Evolutionary conservation across 2,888 invertebrate genomes (phyloP), one percentile per base, ranked within the genome.

Genomic region (Platerodrilus igneus): DNA sequence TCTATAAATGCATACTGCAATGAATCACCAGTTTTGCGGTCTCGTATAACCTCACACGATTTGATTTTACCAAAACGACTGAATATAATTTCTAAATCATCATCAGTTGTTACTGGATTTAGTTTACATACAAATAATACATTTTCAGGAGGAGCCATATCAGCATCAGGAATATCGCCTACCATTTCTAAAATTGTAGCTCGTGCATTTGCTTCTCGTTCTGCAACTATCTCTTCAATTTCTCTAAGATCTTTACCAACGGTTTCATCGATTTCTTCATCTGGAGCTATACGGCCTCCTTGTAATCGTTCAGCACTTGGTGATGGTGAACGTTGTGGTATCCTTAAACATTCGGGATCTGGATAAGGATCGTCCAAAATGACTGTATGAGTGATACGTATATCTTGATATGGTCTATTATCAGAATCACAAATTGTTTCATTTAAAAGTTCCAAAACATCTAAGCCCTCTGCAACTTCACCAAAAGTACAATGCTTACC

Each of bases 1-100:
- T 99, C 99, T 40, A 99, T 89, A 65, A 99, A 99, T 0, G 97
- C 97, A 69, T 99, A 99, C 62, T 99, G 99, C 37, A 99, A 71
- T 0, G 97, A 99, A 64, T 96, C 94, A 1, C 86, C 87, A 2
- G 86, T 83, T 60, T 90, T 86, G 51, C 86, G 83, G 66, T 99
- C 99, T 54, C 92, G 76, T 50, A 99, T 97, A 0, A 97, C 92
- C 74, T 97, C 96, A 72, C 95, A 95, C 45, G 87, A 86, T 33
- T 86, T 81, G 47, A 99, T 92, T 68, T 80, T 82, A 3, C 97
- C 97, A 74, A 96, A 97, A 48, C 97, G 77, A 56, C 93, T 91
- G 62, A 99, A 99, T 53, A 99, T 97, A 14, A 97, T 92, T 73
- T 97, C 94, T 45, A 97, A 72, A 68, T 97, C 95, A 59, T 96